Percentiles rank a stretch among this genome's conserved stretches.
phyloP scores from a whole-genome alignment of 2,113 vertebrate genomes.

The Xerus inauris region DNA sequence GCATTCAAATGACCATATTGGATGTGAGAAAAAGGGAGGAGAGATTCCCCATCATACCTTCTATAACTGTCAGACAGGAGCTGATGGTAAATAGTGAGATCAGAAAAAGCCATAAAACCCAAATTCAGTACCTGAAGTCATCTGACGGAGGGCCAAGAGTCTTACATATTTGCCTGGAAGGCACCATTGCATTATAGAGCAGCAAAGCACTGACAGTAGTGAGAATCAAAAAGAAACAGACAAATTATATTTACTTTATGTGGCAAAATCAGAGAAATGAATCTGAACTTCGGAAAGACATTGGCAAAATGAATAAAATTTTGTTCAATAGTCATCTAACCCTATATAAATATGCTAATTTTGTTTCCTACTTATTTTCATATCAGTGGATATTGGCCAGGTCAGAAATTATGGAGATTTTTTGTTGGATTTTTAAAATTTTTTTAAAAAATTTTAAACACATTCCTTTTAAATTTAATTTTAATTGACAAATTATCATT shows the following conservation, averaged over 20 bases:
- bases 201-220: neutral
- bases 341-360: neutral
- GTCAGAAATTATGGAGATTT: neutral
- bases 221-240: neutral
- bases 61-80: conserved; percentile 8
- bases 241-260: neutral
- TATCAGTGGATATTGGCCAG: neutral
- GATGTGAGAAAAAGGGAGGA: neutral
- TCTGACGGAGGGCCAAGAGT: neutral
- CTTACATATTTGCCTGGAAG: neutral
- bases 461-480: neutral
- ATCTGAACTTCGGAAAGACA: neutral
- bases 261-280: conserved; percentile 30
- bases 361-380: neutral
- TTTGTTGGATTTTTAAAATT: neutral
- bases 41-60: neutral
- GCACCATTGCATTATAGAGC: neutral
- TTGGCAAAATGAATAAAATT: neutral
- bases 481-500: neutral
- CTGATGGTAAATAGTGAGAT: neutral
- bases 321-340: neutral
- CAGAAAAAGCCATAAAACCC: conserved; percentile 10
- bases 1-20: neutral
- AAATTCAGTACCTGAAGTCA: neutral
- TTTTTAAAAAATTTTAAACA: neutral